phyloP scores from a whole-genome alignment of 2,113 vertebrate species.

The Toxotes jaculatrix region DNA sequence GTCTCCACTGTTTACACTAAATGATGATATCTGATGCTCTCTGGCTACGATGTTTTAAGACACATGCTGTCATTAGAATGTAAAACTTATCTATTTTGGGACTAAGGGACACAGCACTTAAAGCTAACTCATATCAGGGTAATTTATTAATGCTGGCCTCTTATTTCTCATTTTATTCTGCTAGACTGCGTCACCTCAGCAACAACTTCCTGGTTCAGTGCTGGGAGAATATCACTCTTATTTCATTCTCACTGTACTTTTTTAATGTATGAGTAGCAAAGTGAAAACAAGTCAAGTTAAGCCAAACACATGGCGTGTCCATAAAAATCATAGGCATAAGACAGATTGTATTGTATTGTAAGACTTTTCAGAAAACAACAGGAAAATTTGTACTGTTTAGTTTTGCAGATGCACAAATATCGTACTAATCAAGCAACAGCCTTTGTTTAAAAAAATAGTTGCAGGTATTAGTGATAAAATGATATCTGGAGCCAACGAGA shows the following conservation, averaged over 20 bases:
- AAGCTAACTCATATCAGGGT: conserved; percentile 53
- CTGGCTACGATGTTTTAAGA: conserved; percentile 43
- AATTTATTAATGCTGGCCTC: conserved; percentile 46
- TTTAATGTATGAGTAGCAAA: conserved; percentile 6
- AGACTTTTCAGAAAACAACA: neutral
- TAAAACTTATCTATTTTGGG: conserved; percentile 44
- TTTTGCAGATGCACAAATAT: conserved; percentile 21
- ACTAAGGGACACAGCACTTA: conserved; percentile 47
- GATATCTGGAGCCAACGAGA: neutral
- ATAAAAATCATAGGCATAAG: neutral
- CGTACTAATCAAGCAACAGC: conserved; percentile 18
- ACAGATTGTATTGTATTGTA: conserved; percentile 5
- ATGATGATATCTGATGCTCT: conserved; percentile 43
- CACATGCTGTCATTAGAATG: conserved; percentile 67
- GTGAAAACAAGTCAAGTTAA: neutral
- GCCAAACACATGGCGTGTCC: neutral
- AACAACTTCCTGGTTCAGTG: conserved; percentile 1
- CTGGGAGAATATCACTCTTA: neutral
- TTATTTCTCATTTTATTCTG: conserved; percentile 31
- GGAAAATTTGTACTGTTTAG: neutral
- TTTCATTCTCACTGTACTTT: conserved; percentile 12
- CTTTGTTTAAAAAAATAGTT: conserved; percentile 7
- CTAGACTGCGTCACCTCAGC: conserved; percentile 21
- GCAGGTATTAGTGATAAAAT: neutral
- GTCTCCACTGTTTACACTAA: conserved; percentile 68